Conservation (phyloP, 2,888 invertebrate species). For the Andrena praecox region DNA sequence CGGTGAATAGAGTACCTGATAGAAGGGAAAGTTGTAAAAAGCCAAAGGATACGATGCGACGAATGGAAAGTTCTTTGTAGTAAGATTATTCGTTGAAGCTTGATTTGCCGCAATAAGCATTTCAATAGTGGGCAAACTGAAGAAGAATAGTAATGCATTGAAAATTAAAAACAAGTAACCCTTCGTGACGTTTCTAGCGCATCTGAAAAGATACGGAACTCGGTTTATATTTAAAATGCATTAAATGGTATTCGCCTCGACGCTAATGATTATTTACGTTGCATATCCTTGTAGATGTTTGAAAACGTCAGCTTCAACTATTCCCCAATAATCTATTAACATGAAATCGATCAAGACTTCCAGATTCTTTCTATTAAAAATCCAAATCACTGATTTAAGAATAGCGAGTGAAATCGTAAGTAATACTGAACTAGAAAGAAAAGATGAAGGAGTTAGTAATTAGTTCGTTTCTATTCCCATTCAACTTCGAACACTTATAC, state of each 20-base stretch:
- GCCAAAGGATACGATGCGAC: constrained; percentile 72
- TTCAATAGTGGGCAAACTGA: constrained; percentile 67
- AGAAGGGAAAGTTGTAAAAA: constrained; percentile 73
- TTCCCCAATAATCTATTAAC: constrained; percentile 74
- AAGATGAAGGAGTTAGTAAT: not conserved
- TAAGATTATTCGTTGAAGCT: constrained; percentile 30
- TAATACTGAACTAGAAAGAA: constrained; percentile 73
- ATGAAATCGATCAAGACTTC: constrained; percentile 70
- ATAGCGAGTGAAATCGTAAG: constrained; percentile 73
- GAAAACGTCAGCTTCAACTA: constrained; percentile 45
- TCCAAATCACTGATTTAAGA: constrained; percentile 75
- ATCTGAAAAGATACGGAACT: constrained; percentile 62
- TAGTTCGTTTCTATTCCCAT: not conserved
- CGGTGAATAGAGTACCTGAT: constrained; percentile 68
- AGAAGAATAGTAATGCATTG: constrained; percentile 75
- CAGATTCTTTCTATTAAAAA: constrained; percentile 61
- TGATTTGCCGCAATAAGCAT: constrained; percentile 39
- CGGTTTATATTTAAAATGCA: not conserved
- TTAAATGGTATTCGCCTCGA: not conserved
- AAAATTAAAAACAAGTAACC: constrained; percentile 73
- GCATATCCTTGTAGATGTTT: constrained; percentile 54
- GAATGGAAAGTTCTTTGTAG: constrained; percentile 71
- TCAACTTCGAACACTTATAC: not conserved
- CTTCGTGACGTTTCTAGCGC: constrained; percentile 70
- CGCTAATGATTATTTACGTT: constrained; percentile 52